phyloP scores from a whole-genome alignment of 2,797 vertebrate species.

The Macrochelys suwanniensis region DNA sequence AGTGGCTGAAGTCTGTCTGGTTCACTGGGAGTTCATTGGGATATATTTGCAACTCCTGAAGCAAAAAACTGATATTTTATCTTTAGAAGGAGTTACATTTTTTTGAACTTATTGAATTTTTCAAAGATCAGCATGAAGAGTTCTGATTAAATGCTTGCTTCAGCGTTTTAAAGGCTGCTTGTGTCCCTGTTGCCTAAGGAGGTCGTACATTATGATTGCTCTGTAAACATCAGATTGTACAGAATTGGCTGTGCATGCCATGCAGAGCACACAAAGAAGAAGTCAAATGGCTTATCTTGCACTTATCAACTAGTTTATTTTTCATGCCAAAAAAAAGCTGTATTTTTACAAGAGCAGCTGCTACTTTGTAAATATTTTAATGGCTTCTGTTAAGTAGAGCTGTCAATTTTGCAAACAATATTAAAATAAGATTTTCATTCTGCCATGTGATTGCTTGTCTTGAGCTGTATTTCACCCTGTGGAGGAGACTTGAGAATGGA shows the following conservation, averaged over 20 bases:
- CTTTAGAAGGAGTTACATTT: slow-evolving; percentile 67
- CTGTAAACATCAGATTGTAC: slow-evolving; percentile 76
- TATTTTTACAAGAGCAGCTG: slow-evolving; percentile 76
- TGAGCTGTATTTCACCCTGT: slow-evolving; percentile 67
- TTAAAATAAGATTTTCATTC: slow-evolving; percentile 75
- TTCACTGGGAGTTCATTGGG: slow-evolving; percentile 47
- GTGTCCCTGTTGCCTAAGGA: slow-evolving; percentile 76
- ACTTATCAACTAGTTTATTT: slow-evolving; percentile 82
- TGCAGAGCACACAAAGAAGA: slow-evolving; percentile 68
- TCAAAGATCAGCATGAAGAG: slow-evolving; percentile 74
- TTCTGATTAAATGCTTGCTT: slow-evolving; percentile 76
- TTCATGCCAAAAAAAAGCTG: slow-evolving; percentile 70
- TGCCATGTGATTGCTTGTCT: slow-evolving; percentile 58
- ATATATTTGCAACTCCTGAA: slow-evolving; percentile 63
- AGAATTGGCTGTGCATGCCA: slow-evolving; percentile 71
- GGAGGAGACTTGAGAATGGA: slow-evolving; percentile 52
- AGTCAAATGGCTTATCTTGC: slow-evolving; percentile 77
- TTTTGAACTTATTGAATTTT: slow-evolving; percentile 73
- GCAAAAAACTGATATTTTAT: slow-evolving; percentile 60
- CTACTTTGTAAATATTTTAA: slow-evolving; percentile 82
- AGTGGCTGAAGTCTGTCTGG: background rate
- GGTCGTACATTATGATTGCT: slow-evolving; percentile 59
- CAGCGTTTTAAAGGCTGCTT: slow-evolving; percentile 72
- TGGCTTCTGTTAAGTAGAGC: slow-evolving; percentile 78
- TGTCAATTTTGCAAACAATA: slow-evolving; percentile 77